Percentiles rank a stretch among this genome's conserved stretches.
These are phyloP conservation scores for Glandiceps talaboti DNA, from an alignment of 53 echinoderm and acorn worm genomes.

Conservation along the genomic window DNA sequence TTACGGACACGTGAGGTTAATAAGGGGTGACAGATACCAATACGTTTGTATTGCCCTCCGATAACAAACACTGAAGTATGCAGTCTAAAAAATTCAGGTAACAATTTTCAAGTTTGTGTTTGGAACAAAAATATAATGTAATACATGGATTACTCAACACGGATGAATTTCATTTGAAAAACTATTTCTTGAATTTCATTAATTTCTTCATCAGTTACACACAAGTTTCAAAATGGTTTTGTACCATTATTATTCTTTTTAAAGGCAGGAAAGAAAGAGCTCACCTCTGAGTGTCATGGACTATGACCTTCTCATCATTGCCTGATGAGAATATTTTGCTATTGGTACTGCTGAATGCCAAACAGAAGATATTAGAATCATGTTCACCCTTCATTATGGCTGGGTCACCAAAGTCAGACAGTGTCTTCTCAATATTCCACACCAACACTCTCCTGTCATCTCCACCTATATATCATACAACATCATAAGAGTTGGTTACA, in stretches of 20 bases:
- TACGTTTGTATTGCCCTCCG: too few relatives aligned
- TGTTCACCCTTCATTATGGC: slow-evolving; percentile 78
- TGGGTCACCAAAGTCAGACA: slow-evolving; percentile 6
- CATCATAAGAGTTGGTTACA: too few relatives aligned
- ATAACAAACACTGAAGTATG: too few relatives aligned
- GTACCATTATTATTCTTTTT: too few relatives aligned
- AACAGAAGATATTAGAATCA: slow-evolving; percentile 89
- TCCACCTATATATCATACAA: slow-evolving; percentile 67
- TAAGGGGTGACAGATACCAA: too few relatives aligned
- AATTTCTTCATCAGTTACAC: background rate
- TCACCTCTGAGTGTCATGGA: slow-evolving; percentile 76
- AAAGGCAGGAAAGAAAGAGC: too few relatives aligned
- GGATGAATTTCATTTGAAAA: too few relatives aligned
- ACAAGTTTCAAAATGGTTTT: background rate
- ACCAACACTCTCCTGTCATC: slow-evolving; percentile 77
- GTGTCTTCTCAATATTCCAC: slow-evolving; percentile 59
- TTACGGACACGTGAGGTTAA: too few relatives aligned
- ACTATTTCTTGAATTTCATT: background rate
- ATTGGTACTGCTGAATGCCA: slow-evolving; percentile 76
- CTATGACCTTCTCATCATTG: slow-evolving; percentile 92
- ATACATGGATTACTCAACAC: too few relatives aligned
- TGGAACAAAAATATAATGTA: too few relatives aligned
- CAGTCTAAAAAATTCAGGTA: too few relatives aligned
- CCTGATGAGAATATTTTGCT: slow-evolving; percentile 74
- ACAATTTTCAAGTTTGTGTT: too few relatives aligned